Conservation (phyloP, 2,113 vertebrate genomes). For the Clarias gariepinus region DNA sequence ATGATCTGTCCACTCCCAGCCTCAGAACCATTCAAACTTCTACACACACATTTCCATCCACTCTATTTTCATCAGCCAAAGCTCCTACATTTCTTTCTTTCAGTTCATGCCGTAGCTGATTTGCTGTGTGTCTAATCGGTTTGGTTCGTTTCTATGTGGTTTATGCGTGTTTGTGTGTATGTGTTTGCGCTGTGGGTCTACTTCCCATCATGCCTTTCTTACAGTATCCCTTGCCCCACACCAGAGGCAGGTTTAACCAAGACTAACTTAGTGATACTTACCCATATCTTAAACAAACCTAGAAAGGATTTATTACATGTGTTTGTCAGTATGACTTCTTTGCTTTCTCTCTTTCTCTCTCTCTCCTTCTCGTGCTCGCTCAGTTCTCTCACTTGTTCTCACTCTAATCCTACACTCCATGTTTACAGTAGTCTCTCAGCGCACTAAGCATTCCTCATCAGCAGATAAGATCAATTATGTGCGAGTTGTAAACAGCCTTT, state of each 20-base stretch:
- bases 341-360: not conserved
- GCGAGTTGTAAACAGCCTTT: constrained; percentile 51
- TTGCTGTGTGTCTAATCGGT: constrained; percentile 5
- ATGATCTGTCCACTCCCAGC: not conserved
- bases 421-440: constrained; percentile 43
- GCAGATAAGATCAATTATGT: constrained; percentile 49
- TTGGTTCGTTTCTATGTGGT: not conserved
- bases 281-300: not conserved
- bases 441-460: constrained; percentile 40
- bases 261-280: not conserved
- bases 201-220: not conserved
- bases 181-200: not conserved
- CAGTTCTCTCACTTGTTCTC: not conserved
- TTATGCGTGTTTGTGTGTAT: not conserved
- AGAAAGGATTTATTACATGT: not conserved
- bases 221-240: not conserved
- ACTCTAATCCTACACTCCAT: not conserved
- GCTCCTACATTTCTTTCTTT: not conserved
- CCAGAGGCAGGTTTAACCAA: not conserved
- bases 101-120: not conserved
- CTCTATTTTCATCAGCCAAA: not conserved
- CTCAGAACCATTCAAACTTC: constrained; percentile 6
- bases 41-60: not conserved
- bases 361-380: not conserved
- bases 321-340: not conserved